Base-by-base conservation (phyloP, 2,888 invertebrate species). In the Mactromeris polynyma region DNA sequence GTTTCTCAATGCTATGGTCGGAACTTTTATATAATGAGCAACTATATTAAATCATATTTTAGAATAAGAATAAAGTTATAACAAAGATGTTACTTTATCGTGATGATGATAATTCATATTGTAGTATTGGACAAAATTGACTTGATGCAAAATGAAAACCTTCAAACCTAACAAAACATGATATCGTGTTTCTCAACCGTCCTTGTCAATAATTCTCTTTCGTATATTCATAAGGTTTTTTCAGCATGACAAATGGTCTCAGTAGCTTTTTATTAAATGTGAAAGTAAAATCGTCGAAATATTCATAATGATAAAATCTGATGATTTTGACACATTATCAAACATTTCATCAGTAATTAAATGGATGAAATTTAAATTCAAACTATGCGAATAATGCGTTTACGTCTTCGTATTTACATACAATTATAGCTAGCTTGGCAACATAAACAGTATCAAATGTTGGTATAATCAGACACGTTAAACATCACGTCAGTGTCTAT, bases 391-490 rank as follows among this genome's bases (percentile, higher is more conserved):
- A 73, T 73, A 73, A 73, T 73, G 73, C 36, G 6, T 73, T 73
- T 73, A 73, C 36, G 73, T 73, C 73, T 11, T 14, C 17, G 36
- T 73, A 73, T 73, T 73, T 73, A 36, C 73, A 73, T 73, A 73
- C 73, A 73, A 73, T 73, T 73, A 73, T 73, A 19, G 73, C 73
- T 73, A 33, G 73, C 73, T 33, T 33, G 73, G 36, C 36, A 73
- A 73, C 73, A 73, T 73, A 73, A 73, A 73, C 73, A 73, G 73
- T 73, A 73, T 73, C 73, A 73, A 33, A 73, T 73, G 31, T 73
- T 73, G 9, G 36, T 33, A 73, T 73, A 73, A 73, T 73, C 73
- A 73, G 73, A 73, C 73, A 73, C 73, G 36, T 36, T 73, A 73
- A 73, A 73, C 73, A 73, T 73, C 73, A 33, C n/a, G n/a, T 3